phyloP scores from a whole-genome alignment of 2,797 vertebrate species.

The Crypturellus tataupa region DNA sequence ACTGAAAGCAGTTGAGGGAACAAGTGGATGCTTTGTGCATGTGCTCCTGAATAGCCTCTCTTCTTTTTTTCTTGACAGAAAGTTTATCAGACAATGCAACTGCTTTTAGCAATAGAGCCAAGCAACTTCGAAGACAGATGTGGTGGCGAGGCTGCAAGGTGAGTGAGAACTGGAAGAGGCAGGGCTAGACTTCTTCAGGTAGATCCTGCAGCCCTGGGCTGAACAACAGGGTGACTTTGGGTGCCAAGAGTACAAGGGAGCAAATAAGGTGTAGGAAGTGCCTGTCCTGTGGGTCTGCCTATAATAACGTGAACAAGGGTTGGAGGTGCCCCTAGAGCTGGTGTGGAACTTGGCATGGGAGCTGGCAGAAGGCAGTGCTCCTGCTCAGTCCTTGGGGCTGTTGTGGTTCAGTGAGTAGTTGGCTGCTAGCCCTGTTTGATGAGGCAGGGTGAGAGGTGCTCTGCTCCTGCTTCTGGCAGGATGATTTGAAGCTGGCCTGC shows the following conservation, averaged over 20 bases:
- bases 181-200: not conserved
- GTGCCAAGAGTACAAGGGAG: not conserved
- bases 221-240: not conserved
- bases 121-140: conserved; percentile 96
- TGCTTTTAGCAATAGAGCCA: conserved; percentile 97
- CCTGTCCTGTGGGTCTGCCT: not conserved
- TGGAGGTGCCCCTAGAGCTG: not conserved
- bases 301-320: not conserved
- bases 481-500: not conserved
- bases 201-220: too few relatives aligned
- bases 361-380: not conserved
- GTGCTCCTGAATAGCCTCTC: not conserved
- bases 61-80: conserved; percentile 84
- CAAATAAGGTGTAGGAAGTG: too few relatives aligned
- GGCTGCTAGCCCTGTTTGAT: not conserved
- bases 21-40: not conserved
- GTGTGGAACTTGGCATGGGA: not conserved
- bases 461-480: not conserved
- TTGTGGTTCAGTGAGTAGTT: not conserved
- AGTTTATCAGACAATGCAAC: conserved; percentile 97
- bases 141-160: conserved; percentile 98
- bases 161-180: conserved; percentile 18
- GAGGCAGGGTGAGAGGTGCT: not conserved
- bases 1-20: not conserved
- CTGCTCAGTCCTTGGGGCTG: not conserved